Evolutionary conservation across 2,797 vertebrate species (phyloP), one percentile per base, ranked within the genome.

Genomic region (Botia kubotai): DNA sequence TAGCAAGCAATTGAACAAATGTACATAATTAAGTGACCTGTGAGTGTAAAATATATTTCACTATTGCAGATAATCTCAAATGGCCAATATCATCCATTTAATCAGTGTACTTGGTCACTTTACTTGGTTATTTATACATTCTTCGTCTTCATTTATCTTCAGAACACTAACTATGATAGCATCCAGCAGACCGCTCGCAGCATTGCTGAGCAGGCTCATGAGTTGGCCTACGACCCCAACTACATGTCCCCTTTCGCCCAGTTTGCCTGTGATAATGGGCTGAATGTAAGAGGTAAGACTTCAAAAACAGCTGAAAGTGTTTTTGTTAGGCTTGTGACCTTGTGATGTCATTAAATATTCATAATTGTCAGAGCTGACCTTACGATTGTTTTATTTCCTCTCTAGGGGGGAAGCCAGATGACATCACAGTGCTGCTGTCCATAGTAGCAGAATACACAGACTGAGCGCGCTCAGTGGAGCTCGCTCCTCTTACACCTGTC

Each of bases 241-340:
- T 99, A 99, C 91, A 99, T 99, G 98, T 99, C 98, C 0, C 98
- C 98, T 50, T 99, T 99, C 23, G 98, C 98, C 86, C 98, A 98
- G 94, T 99, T 98, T 77, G 98, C 98, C 13, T 99, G 98, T 89
- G 97, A 98, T 93, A 98, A 99, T 2, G 98, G 98, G 23, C 87
- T 99, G 91, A 97, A 99, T 89, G 98, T 99, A 87, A 94, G 97
- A 97, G 98, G 98, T 98, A 84, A 94, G 93, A 53, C 29, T 63
- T 33, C n/a, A 16, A 13, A 70, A 50, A 14, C 33, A 43, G 1
- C 26, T 19, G 1, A 17, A 26, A 26, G 67, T 69, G 52, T 14
- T 43, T 57, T 36, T 10, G 14, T 29, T 33, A 33, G 43, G 1
- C 4, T 14, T 13, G 6, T 46, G 43, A 46, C 43, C 43, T 46